Percentiles rank a stretch among this genome's conserved stretches.
phyloP scores from a whole-genome alignment of 2,113 vertebrate species.

The Hippocampus comes region DNA sequence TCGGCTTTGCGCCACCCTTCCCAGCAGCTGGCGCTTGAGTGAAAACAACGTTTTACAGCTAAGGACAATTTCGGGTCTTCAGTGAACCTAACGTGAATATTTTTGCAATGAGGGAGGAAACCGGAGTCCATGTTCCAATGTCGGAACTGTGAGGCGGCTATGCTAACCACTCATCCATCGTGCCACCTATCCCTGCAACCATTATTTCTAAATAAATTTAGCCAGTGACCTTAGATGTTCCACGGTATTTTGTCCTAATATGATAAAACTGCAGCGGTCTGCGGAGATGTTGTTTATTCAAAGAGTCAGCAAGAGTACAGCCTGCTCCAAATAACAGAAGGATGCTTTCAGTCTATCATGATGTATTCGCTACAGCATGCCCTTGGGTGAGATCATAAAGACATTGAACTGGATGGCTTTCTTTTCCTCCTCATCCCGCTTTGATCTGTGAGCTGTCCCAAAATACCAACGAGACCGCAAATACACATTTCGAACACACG shows the following conservation, averaged over 20 bases:
- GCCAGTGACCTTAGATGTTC: not conserved
- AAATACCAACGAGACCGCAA: constrained; percentile 24
- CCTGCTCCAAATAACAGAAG: constrained; percentile 49
- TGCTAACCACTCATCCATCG: too few relatives aligned
- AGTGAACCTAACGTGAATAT: too few relatives aligned
- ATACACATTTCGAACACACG: constrained; percentile 17
- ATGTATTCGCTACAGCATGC: constrained; percentile 31
- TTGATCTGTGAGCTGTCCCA: constrained; percentile 24
- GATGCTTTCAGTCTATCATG: constrained; percentile 38
- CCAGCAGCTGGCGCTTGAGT: not conserved
- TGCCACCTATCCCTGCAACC: too few relatives aligned
- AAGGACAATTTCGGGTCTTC: too few relatives aligned
- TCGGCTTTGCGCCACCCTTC: not conserved
- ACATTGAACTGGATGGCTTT: constrained; percentile 42
- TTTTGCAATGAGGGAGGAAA: too few relatives aligned
- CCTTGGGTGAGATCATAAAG: constrained; percentile 52
- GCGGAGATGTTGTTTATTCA: constrained; percentile 1
- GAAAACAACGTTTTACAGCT: not conserved
- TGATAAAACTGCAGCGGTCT: not conserved
- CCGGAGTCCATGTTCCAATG: too few relatives aligned
- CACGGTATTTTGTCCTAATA: not conserved
- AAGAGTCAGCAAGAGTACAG: constrained; percentile 31
- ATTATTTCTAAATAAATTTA: not conserved
- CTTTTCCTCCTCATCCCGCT: constrained; percentile 27
- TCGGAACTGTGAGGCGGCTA: too few relatives aligned